Evolutionary conservation across 2,113 vertebrate species (phyloP), one percentile per base, ranked within the genome.

Genomic region (Tragelaphus scriptus): DNA sequence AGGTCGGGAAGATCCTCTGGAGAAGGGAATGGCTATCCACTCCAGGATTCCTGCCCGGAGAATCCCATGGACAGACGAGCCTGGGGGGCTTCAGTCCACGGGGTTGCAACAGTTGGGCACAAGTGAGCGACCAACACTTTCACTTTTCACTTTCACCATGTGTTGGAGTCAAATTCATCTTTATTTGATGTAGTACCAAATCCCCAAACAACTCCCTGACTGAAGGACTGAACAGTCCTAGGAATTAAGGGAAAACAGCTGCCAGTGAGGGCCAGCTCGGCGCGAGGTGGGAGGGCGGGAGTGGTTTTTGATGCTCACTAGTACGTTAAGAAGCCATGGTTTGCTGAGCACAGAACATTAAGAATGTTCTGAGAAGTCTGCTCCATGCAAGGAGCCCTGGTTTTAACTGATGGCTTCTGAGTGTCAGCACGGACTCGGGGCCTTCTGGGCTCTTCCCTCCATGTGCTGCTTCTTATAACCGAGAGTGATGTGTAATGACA

Each of bases 351-450:
- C n/a, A 56, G 71, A 91, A 40, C 21, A 15, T 56, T 30, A 75
- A 49, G 61, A 68, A 23, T 44, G 44, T 82, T 17, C 68, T 23
- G 61, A 82, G 77, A 19, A 8, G 44, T 30, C 15, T 30, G n/a
- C 36, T 26, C 8, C 26, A 15, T 15, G 14, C 36, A 40, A 7
- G 55, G 59, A 80, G 12, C 23, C 40, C 51, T 9, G 32, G 1
- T 92, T 94, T 79, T 86, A 86, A 55, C 9, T 17, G 32, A 13
- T 15, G 21, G 32, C 15, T 71, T 58, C 65, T 82, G 63, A 84
- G 9, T 1, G 5, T 36, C 53, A 26, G 40, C 3, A 1, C 25
- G 30, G 19, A 2, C 32, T 26, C 2, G 9, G 61, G 19, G 3
- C 28, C 21, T 2, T 16, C 2, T 10, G 40, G 56, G 28, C 26